phyloP scores from a whole-genome alignment of 2,888 invertebrate genomes.

The Volucella bombylans region DNA sequence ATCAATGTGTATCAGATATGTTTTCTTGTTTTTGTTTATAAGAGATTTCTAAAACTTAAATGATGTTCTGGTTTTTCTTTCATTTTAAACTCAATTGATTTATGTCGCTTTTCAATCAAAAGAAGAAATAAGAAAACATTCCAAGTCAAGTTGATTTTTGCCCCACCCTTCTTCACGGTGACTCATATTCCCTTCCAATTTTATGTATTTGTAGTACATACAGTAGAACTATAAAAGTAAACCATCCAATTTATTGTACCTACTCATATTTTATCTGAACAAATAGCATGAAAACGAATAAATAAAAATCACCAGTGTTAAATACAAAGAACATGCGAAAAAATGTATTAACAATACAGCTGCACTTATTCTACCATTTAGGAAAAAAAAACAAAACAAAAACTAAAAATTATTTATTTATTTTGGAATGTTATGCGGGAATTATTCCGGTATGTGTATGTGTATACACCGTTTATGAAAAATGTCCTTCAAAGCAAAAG shows the following conservation, averaged over 20 bases:
- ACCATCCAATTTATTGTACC: neutral
- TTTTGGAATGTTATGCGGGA: slow-evolving; percentile 27
- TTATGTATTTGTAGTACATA: neutral
- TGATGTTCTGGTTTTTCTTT: slow-evolving; percentile 14
- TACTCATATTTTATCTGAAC: no score
- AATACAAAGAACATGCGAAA: slow-evolving; percentile 11
- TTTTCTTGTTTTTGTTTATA: slow-evolving; percentile 20
- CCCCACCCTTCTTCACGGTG: neutral
- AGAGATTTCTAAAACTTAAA: neutral
- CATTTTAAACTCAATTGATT: neutral
- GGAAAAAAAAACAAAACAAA: neutral
- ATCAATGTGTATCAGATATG: slow-evolving; percentile 13
- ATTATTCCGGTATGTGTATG: slow-evolving; percentile 11
- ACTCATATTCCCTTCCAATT: neutral
- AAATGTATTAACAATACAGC: neutral
- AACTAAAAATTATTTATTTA: slow-evolving; percentile 20
- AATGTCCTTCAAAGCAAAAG: slow-evolving; percentile 11
- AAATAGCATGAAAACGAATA: neutral
- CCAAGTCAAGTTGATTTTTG: slow-evolving; percentile 10
- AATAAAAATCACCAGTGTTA: slow-evolving; percentile 15
- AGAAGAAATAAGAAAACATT: slow-evolving; percentile 19
- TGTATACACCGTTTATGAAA: slow-evolving; percentile 15
- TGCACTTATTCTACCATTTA: slow-evolving; percentile 29
- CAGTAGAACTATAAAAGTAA: neutral
- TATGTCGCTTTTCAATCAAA: neutral